Evolutionary conservation across 2,888 invertebrate species (phyloP), one percentile per base, ranked within the genome.

Genomic region (Sinodicranocentrus sp.): DNA sequence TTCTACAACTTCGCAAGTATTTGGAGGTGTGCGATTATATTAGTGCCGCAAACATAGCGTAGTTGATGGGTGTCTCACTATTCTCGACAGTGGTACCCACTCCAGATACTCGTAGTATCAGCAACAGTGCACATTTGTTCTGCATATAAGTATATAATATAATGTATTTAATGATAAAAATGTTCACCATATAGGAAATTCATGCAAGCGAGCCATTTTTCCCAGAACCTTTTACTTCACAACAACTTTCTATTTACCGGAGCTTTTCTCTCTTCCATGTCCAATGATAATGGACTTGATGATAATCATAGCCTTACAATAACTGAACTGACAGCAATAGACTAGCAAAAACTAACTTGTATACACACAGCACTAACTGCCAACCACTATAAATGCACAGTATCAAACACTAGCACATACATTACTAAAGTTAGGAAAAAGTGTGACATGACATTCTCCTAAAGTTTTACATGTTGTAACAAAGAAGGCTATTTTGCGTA

Each of bases 281-380:
- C 44, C 71, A 57, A 59, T 17, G 59, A 72, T 75, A 63, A 75
- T 63, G 33, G 63, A 63, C 28, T n/a, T n/a, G n/a, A 44, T n/a
- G 75, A 75, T 75, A 75, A 75, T 75, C 75, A 75, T 33, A 72
- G 19, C 21, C 75, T n/a, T 63, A 44, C 19, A 61, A 72, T 39
- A 71, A 57, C 25, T 59, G 72, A 71, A 57, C 25, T 59, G 72
- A 72, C 72, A 59, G 59, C 19, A 48, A 48, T 19, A 57, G 54
- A 71, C 26, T 5, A 59, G 44, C 23, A 67, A 44, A 43, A 65
- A 39, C 43, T 68, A 44, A 5, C 21, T 65, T 43, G n/a, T 21
- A 8, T 39, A 65, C 65, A 39, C 23, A 2, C n/a, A 6, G 33
- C 33, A 10, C 33, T 33, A 33, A 33, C 33, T 33, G 10, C 33